phyloP scores from a whole-genome alignment of 2,797 vertebrate species.

The Oreochromis grahami region DNA sequence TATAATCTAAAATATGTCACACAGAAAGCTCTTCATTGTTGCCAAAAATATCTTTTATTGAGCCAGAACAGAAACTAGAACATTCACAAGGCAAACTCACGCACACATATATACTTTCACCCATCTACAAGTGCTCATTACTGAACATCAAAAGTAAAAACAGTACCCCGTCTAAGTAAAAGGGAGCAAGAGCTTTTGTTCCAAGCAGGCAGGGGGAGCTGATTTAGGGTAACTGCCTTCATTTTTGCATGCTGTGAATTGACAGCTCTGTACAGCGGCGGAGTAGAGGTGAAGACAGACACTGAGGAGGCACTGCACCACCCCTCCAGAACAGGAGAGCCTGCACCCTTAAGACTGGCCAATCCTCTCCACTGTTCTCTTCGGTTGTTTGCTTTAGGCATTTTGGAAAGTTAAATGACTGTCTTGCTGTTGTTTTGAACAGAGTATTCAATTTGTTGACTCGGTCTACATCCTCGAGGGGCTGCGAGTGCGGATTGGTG shows the following conservation, averaged over 20 bases:
- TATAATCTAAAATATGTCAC: slow-evolving; percentile 66
- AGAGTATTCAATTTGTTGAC: slow-evolving; percentile 66
- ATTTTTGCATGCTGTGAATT: slow-evolving; percentile 65
- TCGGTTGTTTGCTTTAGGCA: slow-evolving; percentile 65
- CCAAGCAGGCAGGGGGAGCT: slow-evolving; percentile 65
- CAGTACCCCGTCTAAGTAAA: slow-evolving; percentile 59
- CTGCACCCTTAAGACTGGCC: slow-evolving; percentile 48
- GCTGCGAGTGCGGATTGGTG: slow-evolving; percentile 19
- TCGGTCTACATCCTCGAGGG: slow-evolving; percentile 44
- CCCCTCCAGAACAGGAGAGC: slow-evolving; percentile 33
- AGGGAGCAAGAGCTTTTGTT: slow-evolving; percentile 62
- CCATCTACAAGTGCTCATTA: slow-evolving; percentile 78
- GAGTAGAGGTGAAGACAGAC: slow-evolving; percentile 51
- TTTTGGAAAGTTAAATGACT: slow-evolving; percentile 65
- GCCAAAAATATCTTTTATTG: slow-evolving; percentile 82
- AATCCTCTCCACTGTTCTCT: slow-evolving; percentile 39
- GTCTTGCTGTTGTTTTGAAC: slow-evolving; percentile 64
- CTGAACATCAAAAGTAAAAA: slow-evolving; percentile 68
- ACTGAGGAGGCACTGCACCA: slow-evolving; percentile 43
- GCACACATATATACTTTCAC: slow-evolving; percentile 22
- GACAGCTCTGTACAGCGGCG: slow-evolving; percentile 62
- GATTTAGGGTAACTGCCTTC: slow-evolving; percentile 77
- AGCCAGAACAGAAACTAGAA: slow-evolving; percentile 79
- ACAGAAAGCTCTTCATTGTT: slow-evolving; percentile 78
- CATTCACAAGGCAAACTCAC: slow-evolving; percentile 51